Evolutionary conservation across 2,113 vertebrate genomes (phyloP), one percentile per base, ranked within the genome.

Genomic region (Arothron firmamentum): DNA sequence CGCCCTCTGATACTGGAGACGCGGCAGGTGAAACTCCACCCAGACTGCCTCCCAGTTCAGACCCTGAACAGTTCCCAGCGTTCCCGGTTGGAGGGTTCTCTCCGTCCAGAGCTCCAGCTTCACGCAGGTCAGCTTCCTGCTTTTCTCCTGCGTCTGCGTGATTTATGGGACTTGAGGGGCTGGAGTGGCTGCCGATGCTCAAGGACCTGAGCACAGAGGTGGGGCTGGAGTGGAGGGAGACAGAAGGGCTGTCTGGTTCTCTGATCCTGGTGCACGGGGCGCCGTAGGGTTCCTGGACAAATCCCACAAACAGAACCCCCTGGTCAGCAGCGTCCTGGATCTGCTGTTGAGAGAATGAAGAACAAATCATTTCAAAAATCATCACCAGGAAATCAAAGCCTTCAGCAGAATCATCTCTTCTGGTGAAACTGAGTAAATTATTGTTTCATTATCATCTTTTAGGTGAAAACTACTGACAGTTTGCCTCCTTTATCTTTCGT

Each of bases 281-380:
- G 2, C 88, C 86, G 19, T 77, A 88, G 14, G 93, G 93, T 68
- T 96, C 93, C 79, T 94, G 93, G 63, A 98, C 82, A 49, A 96
- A 93, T 43, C 96, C 94, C n/a, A 96, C 91, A 59, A 99, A 98
- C 77, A 92, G 90, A 85, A 97, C 91, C 54, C 96, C 96, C 73
- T 89, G 94, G 77, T 94, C 93, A 7, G 96, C 94, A 6, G 93
- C 94, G 63, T 98, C 95, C 88, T 99, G 96, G 83, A 98, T 91
- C 93, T 99, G 91, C 89, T 85, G 88, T 86, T 77, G 61, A 75
- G 45, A 79, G 74, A 76, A 69, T 59, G 78, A 62, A 54, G n/a
- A 0, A 38, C 48, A 38, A 16, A 55, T 7, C 17, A 25, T 31
- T 31, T 31, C 3, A 1, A 5, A 31, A 31, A 31, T 31, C 8